A percentile compares a stretch with the other conserved stretches of the same genome.
Evolutionary conservation across 2,797 vertebrate genomes (phyloP).

Genomic region (Propithecus perrieri): DNA sequence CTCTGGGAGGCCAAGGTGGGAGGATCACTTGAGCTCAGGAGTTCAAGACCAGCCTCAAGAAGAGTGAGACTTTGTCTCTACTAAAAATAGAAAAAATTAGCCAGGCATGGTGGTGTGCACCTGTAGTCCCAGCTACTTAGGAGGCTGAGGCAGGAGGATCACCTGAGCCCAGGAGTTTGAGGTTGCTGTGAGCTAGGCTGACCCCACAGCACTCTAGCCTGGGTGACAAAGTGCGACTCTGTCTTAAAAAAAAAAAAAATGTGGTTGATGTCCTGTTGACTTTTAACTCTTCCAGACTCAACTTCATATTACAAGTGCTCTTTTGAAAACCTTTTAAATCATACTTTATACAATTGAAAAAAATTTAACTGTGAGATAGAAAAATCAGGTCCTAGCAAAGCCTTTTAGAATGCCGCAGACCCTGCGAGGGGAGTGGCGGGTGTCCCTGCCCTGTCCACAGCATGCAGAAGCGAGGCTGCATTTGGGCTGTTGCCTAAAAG

Average conservation of each 20-base stretch:
- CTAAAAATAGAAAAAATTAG: too few relatives aligned
- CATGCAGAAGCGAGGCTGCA: neutral
- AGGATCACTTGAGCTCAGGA: too few relatives aligned
- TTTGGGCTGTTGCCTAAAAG: conserved; percentile 7
- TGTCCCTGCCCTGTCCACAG: neutral
- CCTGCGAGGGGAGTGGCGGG: neutral
- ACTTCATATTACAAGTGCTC: neutral
- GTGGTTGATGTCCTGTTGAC: neutral
- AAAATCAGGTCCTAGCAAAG: neutral
- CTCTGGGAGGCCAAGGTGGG: too few relatives aligned
- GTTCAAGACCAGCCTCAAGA: too few relatives aligned
- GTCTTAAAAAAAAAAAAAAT: neutral
- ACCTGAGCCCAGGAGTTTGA: too few relatives aligned
- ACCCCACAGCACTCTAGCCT: too few relatives aligned
- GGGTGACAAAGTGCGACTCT: too few relatives aligned
- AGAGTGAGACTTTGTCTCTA: too few relatives aligned
- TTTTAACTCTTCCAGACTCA: neutral
- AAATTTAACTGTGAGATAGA: neutral
- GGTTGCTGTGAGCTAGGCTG: too few relatives aligned
- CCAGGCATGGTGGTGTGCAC: too few relatives aligned
- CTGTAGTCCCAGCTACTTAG: too few relatives aligned
- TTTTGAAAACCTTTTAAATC: neutral
- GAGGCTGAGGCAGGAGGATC: too few relatives aligned
- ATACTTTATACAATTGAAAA: neutral
- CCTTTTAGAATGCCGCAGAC: neutral